A percentile compares a stretch with the other conserved stretches of the same genome.
These are phyloP conservation scores for Polypedilum pembai DNA, from an alignment of 1,140 invertebrate species.

Conservation along the genomic window DNA sequence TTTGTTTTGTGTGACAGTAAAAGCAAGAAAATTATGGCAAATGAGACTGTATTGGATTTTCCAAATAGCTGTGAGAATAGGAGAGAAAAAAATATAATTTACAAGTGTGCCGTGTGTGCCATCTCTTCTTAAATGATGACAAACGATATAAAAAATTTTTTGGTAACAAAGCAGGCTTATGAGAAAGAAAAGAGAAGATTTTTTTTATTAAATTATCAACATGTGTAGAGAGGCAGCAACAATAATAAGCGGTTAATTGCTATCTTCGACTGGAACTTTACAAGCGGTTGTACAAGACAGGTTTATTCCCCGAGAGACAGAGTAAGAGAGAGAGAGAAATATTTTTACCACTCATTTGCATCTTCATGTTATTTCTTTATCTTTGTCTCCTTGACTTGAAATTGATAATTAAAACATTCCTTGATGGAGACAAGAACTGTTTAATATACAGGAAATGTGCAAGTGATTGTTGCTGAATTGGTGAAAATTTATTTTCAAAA, in stretches of 20 bases:
- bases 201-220: slow-evolving; percentile 19
- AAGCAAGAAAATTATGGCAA: too few relatives aligned
- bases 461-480: too few relatives aligned
- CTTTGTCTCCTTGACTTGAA: not conserved
- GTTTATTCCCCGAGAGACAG: not conserved
- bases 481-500: too few relatives aligned
- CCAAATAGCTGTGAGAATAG: too few relatives aligned
- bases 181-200: too few relatives aligned
- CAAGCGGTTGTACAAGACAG: not conserved
- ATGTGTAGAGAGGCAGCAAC: not conserved
- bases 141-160: too few relatives aligned
- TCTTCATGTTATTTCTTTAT: slow-evolving; percentile 5
- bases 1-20: too few relatives aligned
- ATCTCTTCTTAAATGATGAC: too few relatives aligned
- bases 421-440: not conserved
- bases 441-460: not conserved
- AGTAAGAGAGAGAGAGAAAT: not conserved
- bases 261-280: not conserved
- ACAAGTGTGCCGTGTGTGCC: too few relatives aligned
- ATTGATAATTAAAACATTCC: not conserved
- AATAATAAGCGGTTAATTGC: slow-evolving; percentile 12
- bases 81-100: too few relatives aligned
- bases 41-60: too few relatives aligned
- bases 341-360: not conserved
- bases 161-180: not conserved